These are phyloP conservation scores for Choristoneura rosaceana DNA, from an alignment of 2,888 invertebrate genomes.

Conservation along the genomic window DNA sequence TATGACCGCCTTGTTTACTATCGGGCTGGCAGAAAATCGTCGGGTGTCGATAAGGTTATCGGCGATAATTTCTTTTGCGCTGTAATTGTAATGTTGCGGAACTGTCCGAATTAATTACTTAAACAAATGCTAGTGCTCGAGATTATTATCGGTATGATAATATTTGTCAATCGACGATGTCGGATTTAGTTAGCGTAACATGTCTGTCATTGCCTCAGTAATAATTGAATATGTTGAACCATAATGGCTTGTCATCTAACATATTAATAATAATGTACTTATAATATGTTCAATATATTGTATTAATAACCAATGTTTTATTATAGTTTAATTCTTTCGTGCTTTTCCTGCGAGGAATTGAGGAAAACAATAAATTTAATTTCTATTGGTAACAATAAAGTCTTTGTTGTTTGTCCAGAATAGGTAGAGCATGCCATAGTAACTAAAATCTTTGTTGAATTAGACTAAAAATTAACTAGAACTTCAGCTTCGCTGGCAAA, in stretches of 20 bases:
- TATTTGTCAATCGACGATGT: slow-evolving; percentile 49
- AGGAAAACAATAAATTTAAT: neutral
- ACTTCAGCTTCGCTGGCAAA: slow-evolving; percentile 66
- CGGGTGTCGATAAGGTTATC: slow-evolving; percentile 65
- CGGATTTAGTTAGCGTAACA: slow-evolving; percentile 35
- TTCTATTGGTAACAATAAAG: neutral
- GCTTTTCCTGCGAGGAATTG: neutral
- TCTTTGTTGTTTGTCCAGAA: neutral
- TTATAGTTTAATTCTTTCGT: neutral
- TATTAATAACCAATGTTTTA: neutral
- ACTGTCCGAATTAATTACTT: slow-evolving; percentile 67
- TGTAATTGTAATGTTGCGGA: slow-evolving; percentile 64
- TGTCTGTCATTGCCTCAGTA: slow-evolving; percentile 35
- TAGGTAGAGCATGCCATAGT: neutral
- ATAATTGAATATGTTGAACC: slow-evolving; percentile 31
- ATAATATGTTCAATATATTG: neutral
- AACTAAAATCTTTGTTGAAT: slow-evolving; percentile 46
- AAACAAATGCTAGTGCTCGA: slow-evolving; percentile 66
- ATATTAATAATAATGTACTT: neutral
- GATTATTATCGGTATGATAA: slow-evolving; percentile 78
- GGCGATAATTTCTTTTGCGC: slow-evolving; percentile 75
- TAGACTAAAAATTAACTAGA: slow-evolving; percentile 59
- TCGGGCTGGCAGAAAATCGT: slow-evolving; percentile 50
- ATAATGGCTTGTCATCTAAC: slow-evolving; percentile 20
- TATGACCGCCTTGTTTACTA: slow-evolving; percentile 58